Conservation (phyloP, 2,113 vertebrate species). For the Lepisosteus oculatus region DNA sequence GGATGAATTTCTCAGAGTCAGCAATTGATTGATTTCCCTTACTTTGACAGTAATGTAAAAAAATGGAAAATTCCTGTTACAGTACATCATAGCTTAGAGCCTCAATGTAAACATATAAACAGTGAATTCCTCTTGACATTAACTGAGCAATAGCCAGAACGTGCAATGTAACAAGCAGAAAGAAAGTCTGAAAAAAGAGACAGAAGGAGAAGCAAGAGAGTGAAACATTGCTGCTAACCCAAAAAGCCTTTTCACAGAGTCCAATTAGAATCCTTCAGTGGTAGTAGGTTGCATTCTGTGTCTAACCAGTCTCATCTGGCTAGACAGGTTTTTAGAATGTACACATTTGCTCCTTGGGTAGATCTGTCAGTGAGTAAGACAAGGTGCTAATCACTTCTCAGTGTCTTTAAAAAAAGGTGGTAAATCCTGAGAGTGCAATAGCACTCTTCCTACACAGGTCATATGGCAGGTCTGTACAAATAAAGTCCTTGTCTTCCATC, state of each 20-base stretch:
- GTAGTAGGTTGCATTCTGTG: constrained; percentile 22
- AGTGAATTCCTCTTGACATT: constrained; percentile 18
- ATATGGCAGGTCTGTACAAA: constrained; percentile 24
- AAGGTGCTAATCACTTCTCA: constrained; percentile 30
- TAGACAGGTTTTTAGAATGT: constrained; percentile 7
- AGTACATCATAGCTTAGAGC: too few relatives aligned
- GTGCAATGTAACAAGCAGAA: not conserved
- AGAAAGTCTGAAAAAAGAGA: not conserved
- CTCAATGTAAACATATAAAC: too few relatives aligned
- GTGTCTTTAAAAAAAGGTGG: constrained; percentile 4
- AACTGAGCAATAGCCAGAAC: not conserved
- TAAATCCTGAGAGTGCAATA: constrained; percentile 1
- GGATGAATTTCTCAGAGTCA: too few relatives aligned
- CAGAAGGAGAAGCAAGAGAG: not conserved
- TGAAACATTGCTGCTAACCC: not conserved
- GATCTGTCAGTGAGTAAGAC: constrained; percentile 9
- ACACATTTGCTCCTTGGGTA: not conserved
- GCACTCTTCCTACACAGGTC: constrained; percentile 14
- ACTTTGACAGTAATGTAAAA: too few relatives aligned
- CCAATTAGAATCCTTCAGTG: constrained; percentile 36
- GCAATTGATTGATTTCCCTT: too few relatives aligned
- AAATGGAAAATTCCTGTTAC: too few relatives aligned
- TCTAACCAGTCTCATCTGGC: constrained; percentile 12
- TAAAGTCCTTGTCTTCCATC: constrained; percentile 9
- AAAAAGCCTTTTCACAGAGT: constrained; percentile 22